These are phyloP conservation scores for Lamprotornis superbus DNA, from an alignment of 2,113 vertebrate species.

Conservation along the genomic window DNA sequence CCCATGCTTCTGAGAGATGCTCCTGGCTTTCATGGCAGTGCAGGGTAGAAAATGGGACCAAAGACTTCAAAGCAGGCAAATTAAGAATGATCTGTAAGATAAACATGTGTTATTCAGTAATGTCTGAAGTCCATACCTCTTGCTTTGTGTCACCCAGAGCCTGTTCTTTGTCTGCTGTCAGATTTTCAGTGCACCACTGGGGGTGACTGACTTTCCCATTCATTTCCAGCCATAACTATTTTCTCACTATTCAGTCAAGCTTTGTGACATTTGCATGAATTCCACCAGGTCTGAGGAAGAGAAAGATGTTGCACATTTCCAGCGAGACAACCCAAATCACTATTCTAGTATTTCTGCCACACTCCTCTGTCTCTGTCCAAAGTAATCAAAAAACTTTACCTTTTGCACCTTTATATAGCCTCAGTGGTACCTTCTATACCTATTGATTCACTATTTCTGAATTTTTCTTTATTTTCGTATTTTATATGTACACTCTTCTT, in stretches of 20 bases:
- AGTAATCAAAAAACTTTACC: not conserved
- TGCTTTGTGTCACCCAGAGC: not conserved
- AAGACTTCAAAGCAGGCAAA: not conserved
- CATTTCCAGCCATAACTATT: not conserved
- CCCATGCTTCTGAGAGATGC: not conserved
- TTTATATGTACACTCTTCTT: not conserved
- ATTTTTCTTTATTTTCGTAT: not conserved
- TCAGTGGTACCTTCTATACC: not conserved
- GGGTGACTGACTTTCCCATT: not conserved
- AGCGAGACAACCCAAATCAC: fast-evolving
- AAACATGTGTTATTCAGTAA: conserved; percentile 32
- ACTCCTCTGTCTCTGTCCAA: not conserved
- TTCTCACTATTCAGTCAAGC: not conserved
- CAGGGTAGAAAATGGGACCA: not conserved
- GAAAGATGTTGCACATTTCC: not conserved
- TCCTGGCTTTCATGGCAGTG: not conserved
- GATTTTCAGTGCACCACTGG: not conserved
- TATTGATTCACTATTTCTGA: not conserved
- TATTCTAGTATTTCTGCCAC: not conserved
- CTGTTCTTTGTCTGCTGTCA: conserved; percentile 33
- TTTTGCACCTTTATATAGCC: not conserved
- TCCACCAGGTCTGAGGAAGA: not conserved
- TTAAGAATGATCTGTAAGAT: conserved; percentile 27
- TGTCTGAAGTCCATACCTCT: conserved; percentile 1
- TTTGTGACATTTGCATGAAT: not conserved